phyloP scores from a whole-genome alignment of 2,797 vertebrate genomes.

The Cryptoprocta ferox region DNA sequence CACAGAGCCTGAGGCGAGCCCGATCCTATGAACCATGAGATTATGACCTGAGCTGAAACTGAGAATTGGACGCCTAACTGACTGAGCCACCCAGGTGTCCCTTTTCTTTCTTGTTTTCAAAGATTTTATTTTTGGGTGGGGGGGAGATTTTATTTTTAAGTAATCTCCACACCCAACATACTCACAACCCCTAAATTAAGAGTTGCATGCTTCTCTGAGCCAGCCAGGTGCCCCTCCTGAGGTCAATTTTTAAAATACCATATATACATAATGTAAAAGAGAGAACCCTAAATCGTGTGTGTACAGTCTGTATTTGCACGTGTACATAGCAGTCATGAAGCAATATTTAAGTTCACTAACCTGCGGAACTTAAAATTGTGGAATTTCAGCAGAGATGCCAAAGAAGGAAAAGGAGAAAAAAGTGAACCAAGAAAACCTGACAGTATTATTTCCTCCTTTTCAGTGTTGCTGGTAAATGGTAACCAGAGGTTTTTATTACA shows the following conservation, averaged over 20 bases:
- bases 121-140: no score
- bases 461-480: slow-evolving; percentile 16
- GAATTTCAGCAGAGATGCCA: slow-evolving; percentile 1
- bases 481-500: slow-evolving; percentile 52
- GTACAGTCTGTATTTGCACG: background rate
- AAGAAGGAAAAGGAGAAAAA: background rate
- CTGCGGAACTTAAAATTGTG: slow-evolving; percentile 18
- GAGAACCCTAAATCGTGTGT: background rate
- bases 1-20: no score
- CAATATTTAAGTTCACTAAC: slow-evolving; percentile 9
- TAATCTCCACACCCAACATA: no score
- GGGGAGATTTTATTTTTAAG: no score
- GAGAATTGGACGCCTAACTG: no score
- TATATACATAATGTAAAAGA: background rate
- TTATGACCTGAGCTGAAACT: no score
- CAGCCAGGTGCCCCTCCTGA: background rate
- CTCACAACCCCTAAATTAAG: no score
- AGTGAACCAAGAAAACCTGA: background rate
- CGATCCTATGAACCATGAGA: no score
- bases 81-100: no score
- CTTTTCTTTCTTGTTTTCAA: no score
- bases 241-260: background rate
- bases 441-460: slow-evolving; percentile 28
- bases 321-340: background rate
- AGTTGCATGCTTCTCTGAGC: no score